These are phyloP conservation scores for Pseudomyrmex pallidus DNA, from an alignment of 1,140 invertebrate species.

Conservation along the genomic window DNA sequence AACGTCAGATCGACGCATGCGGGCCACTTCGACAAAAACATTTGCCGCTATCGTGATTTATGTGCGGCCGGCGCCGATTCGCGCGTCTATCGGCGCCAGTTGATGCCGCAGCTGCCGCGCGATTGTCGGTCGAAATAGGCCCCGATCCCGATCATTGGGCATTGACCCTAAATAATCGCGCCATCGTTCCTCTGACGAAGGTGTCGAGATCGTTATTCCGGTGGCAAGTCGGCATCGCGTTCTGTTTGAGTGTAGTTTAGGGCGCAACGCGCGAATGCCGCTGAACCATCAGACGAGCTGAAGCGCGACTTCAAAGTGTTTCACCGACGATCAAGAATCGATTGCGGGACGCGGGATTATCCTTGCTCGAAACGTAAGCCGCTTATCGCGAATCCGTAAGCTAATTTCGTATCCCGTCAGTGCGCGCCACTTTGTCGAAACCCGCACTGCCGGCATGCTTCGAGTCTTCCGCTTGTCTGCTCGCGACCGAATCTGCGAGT, in stretches of 20 bases:
- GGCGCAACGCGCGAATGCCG: neutral
- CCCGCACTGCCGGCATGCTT: conserved; percentile 32
- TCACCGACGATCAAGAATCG: conserved; percentile 65
- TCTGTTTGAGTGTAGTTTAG: conserved; percentile 11
- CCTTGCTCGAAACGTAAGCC: conserved; percentile 72
- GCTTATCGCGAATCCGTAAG: conserved; percentile 77
- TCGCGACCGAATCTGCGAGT: conserved; percentile 37
- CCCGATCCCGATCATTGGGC: conserved; percentile 32
- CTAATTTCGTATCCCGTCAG: conserved; percentile 72
- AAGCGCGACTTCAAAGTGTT: conserved; percentile 58
- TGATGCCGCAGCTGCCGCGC: conserved; percentile 60
- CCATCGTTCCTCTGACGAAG: conserved; percentile 67
- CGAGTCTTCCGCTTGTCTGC: conserved; percentile 47
- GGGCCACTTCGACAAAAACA: conserved; percentile 58
- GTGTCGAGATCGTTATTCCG: conserved; percentile 65
- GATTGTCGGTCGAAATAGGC: conserved; percentile 50
- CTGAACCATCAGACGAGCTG: neutral
- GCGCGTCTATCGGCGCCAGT: conserved; percentile 52
- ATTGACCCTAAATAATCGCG: conserved; percentile 76
- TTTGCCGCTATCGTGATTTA: conserved; percentile 71
- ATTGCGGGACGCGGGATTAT: conserved; percentile 71
- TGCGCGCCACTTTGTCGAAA: conserved; percentile 68
- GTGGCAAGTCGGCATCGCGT: conserved; percentile 11
- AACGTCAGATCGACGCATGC: conserved; percentile 14
- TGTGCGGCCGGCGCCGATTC: conserved; percentile 36